Percentiles rank a stretch among this genome's conserved stretches.
Conservation (phyloP, 2,797 vertebrate species). For the Xiphophorus birchmanni region DNA sequence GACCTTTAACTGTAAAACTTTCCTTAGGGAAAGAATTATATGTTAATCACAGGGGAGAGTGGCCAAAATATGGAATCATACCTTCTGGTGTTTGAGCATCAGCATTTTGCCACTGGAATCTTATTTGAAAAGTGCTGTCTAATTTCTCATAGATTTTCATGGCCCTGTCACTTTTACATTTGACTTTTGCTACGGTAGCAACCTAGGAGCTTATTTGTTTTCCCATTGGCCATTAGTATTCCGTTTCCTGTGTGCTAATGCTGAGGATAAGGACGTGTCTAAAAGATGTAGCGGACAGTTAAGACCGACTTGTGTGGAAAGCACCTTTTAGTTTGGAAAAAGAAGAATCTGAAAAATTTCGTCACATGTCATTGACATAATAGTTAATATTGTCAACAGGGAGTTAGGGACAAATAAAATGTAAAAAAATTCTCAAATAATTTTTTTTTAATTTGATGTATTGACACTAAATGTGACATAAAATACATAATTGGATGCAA, state of each 20-base stretch:
- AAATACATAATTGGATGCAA: not conserved
- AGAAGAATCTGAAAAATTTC: not conserved
- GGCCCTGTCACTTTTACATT: not conserved
- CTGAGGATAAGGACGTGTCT: not conserved
- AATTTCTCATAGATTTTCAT: not conserved
- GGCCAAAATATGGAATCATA: slow-evolving; percentile 7
- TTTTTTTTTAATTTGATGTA: not conserved
- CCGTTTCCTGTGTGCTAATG: not conserved
- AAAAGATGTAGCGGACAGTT: not conserved
- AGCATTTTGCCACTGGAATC: not conserved
- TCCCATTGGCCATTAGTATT: not conserved
- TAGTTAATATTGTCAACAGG: not conserved
- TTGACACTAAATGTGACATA: not conserved
- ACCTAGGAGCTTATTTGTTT: not conserved
- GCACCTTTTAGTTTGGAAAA: not conserved
- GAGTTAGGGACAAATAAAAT: not conserved
- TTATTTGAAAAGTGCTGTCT: not conserved
- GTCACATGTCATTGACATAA: not conserved
- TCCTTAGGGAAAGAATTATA: slow-evolving; percentile 42
- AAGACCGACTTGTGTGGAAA: not conserved
- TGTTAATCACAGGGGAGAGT: slow-evolving; percentile 38
- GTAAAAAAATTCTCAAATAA: not conserved
- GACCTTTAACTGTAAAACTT: slow-evolving; percentile 58
- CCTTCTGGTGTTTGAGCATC: not conserved
- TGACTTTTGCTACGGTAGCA: not conserved